These are phyloP conservation scores for Octopus sinensis DNA, from an alignment of 1,140 invertebrate species.

Conservation along the genomic window DNA sequence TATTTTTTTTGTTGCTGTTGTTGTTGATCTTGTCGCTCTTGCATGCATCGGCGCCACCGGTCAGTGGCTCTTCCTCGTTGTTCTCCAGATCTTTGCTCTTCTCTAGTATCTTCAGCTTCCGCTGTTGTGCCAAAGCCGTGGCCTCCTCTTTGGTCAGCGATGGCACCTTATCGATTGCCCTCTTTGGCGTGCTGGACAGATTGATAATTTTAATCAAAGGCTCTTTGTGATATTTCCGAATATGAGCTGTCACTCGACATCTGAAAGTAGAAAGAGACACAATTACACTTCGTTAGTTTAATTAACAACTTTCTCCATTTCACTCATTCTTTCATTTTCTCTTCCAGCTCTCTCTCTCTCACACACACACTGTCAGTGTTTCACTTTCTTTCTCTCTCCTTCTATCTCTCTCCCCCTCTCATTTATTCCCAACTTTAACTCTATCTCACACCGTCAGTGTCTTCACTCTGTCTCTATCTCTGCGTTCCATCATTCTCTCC, in stretches of 20 bases:
- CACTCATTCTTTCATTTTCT: background rate
- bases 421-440: no score
- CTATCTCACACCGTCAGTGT: no score
- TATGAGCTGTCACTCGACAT: background rate
- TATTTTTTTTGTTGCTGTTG: background rate
- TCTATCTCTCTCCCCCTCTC: no score
- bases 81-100: no score
- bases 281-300: background rate
- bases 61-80: no score
- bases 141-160: background rate
- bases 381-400: no score
- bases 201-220: constrained; percentile 4
- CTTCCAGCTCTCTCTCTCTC: no score
- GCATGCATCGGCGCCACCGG: no score
- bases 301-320: background rate
- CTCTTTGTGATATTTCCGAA: background rate
- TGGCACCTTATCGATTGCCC: background rate
- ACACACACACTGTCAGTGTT: no score
- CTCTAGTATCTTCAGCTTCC: background rate
- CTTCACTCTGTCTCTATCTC: no score
- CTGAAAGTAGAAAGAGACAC: background rate
- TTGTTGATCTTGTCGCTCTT: background rate
- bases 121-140: background rate
- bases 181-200: background rate
- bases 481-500: no score